phyloP scores from a whole-genome alignment of 2,888 invertebrate species.

The Mesorhabditis belari region DNA sequence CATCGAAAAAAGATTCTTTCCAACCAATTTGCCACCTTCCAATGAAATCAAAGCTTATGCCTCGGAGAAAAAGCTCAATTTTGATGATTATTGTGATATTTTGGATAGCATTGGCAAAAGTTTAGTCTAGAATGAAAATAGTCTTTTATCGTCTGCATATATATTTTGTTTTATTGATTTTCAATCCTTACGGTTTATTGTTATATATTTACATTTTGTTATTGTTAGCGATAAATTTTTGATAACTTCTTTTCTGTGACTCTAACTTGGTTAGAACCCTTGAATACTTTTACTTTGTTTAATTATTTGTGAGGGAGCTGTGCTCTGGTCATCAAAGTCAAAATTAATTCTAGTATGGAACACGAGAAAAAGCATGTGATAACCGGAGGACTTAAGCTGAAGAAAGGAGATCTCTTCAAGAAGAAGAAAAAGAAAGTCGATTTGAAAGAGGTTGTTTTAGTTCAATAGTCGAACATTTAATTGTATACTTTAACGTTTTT shows the following conservation, averaged over 20 bases:
- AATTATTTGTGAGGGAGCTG: no score
- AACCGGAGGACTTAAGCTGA: conserved; percentile 36
- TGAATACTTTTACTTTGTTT: no score
- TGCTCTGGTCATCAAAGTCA: no score
- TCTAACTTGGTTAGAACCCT: no score
- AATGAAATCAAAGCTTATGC: background rate
- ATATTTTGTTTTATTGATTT: background rate
- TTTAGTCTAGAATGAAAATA: background rate
- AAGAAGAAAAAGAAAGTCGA: conserved; percentile 30
- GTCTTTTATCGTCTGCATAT: background rate
- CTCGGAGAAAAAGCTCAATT: background rate
- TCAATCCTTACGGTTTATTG: no score
- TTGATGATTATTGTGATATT: background rate
- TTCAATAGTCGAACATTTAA: no score
- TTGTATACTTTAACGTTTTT: no score
- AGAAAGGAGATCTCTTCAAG: conserved; percentile 30
- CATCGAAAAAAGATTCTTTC: background rate
- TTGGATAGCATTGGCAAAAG: background rate
- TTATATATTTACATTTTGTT: background rate
- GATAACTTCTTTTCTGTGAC: no score
- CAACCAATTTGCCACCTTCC: background rate
- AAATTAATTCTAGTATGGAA: no score
- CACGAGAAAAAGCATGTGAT: conserved; percentile 22
- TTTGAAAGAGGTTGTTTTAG: conserved; percentile 21
- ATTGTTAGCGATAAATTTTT: background rate